These are phyloP conservation scores for Tetropium fuscum DNA, from an alignment of 2,888 invertebrate genomes.

Conservation along the genomic window DNA sequence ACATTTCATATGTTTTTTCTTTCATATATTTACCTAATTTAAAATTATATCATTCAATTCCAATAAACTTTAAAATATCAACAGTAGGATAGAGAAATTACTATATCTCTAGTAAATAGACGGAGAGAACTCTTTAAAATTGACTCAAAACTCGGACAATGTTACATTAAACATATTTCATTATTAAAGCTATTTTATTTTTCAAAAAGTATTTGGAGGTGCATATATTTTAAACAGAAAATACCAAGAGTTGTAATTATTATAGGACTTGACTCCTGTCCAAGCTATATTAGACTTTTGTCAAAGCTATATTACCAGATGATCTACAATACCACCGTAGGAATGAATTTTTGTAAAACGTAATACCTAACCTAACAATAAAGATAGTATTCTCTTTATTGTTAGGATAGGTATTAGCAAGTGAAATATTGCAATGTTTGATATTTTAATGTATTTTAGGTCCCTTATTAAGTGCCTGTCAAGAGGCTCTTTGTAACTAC, in stretches of 20 bases:
- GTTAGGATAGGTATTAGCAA: no score
- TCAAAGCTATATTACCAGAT: no score
- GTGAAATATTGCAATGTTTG: no score
- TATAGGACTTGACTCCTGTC: background rate
- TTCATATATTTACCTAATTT: conserved; percentile 35
- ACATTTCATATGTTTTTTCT: conserved; percentile 54
- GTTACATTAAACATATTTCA: conserved; percentile 44
- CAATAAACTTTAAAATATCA: conserved; percentile 65
- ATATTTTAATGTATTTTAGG: no score
- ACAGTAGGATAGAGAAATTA: conserved; percentile 62
- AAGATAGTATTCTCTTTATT: no score
- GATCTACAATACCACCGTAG: no score
- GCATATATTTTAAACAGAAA: conserved; percentile 12
- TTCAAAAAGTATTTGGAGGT: conserved; percentile 8
- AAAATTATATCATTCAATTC: conserved; percentile 54
- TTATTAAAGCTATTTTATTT: conserved; percentile 37
- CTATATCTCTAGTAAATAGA: conserved; percentile 58
- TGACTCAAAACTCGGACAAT: conserved; percentile 57
- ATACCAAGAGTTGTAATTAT: background rate
- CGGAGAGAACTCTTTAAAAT: conserved; percentile 63
- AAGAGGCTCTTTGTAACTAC: no score
- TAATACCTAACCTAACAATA: no score
- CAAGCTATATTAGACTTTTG: background rate
- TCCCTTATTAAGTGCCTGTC: no score
- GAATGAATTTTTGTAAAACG: no score